Conservation (phyloP, 2,888 invertebrate species). For the Idaea straminata region DNA sequence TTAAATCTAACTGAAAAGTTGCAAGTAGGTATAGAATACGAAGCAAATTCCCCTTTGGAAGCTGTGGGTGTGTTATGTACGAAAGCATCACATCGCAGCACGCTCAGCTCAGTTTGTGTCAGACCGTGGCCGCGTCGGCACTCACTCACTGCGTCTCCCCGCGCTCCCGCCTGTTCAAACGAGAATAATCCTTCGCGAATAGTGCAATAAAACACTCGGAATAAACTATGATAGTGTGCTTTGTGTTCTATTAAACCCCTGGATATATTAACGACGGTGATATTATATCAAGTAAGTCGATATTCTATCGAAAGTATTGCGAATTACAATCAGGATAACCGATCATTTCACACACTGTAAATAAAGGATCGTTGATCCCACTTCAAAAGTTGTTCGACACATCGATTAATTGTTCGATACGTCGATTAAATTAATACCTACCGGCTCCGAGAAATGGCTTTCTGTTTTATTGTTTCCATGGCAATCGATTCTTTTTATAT, state of each 20-base stretch:
- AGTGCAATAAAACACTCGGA: neutral
- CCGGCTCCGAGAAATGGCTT: slow-evolving; percentile 26
- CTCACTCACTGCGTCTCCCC: neutral
- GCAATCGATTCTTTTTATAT: neutral
- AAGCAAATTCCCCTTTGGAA: neutral
- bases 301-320: slow-evolving; percentile 38
- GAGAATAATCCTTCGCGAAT: neutral
- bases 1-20: slow-evolving; percentile 6
- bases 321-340: slow-evolving; percentile 50
- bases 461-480: slow-evolving; percentile 6
- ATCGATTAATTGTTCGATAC: slow-evolving; percentile 53
- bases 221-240: slow-evolving; percentile 8
- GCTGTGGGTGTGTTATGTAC: neutral
- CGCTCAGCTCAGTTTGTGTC: neutral
- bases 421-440: slow-evolving; percentile 49
- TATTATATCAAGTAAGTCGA: slow-evolving; percentile 15
- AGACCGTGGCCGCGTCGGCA: neutral
- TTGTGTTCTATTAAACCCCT: slow-evolving; percentile 16
- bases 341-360: slow-evolving; percentile 38
- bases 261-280: slow-evolving; percentile 30
- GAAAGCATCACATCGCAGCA: neutral
- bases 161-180: neutral
- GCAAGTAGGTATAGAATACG: slow-evolving; percentile 9
- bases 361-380: slow-evolving; percentile 71
- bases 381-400: slow-evolving; percentile 40